These are phyloP conservation scores for Diorhabda sublineata DNA, from an alignment of 1,140 invertebrate genomes.

Conservation along the genomic window DNA sequence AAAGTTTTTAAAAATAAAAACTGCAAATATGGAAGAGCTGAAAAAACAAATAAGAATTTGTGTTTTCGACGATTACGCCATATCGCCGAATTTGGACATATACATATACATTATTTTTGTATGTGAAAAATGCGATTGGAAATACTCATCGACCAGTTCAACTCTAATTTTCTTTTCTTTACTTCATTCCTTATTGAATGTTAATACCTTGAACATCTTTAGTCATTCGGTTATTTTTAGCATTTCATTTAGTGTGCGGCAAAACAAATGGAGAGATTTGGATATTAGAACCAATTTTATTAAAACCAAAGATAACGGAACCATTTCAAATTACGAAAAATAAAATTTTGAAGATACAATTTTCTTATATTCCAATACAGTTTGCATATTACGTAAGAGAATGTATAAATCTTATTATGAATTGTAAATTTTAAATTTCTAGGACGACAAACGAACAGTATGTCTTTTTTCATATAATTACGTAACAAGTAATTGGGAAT, in stretches of 20 bases:
- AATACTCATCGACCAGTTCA: too few relatives aligned
- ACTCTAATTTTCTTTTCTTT: too few relatives aligned
- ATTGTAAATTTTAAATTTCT: slow-evolving; percentile 9
- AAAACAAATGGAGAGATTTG: slow-evolving; percentile 53
- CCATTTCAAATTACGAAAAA: slow-evolving; percentile 49
- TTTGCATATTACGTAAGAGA: slow-evolving; percentile 53
- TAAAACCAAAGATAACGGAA: slow-evolving; percentile 47
- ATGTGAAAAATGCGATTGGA: too few relatives aligned
- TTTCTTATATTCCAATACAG: slow-evolving; percentile 50
- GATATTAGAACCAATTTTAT: slow-evolving; percentile 53
- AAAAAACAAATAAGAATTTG: too few relatives aligned
- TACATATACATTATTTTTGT: too few relatives aligned
- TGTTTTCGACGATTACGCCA: too few relatives aligned
- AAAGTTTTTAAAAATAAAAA: too few relatives aligned
- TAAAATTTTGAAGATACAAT: slow-evolving; percentile 51
- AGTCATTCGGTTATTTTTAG: slow-evolving; percentile 36
- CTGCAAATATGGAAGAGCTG: too few relatives aligned
- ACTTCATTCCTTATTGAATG: too few relatives aligned
- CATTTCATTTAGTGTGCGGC: slow-evolving; percentile 54
- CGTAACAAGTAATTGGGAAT: slow-evolving; percentile 47
- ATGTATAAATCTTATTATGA: neutral
- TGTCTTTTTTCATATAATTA: slow-evolving; percentile 52
- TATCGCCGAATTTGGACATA: too few relatives aligned
- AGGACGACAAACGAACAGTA: slow-evolving; percentile 53
- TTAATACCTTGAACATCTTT: too few relatives aligned